Conservation (phyloP, 2,888 invertebrate genomes). For the Caenorhabditis panamensis region DNA sequence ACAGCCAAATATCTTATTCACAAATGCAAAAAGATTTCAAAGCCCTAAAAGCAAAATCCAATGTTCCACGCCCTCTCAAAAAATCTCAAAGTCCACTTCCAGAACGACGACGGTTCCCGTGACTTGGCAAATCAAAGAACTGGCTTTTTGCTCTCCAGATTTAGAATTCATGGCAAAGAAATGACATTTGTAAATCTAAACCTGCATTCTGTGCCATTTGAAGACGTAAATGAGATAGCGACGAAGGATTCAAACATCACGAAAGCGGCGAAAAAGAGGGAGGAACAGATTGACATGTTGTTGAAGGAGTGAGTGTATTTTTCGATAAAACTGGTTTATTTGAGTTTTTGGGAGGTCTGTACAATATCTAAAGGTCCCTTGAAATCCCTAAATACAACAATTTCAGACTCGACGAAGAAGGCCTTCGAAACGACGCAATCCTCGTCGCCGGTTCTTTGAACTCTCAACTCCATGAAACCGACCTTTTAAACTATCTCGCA, state of each 20-base stretch:
- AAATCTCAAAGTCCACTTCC: slow-evolving; percentile 21
- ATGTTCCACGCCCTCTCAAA: no score
- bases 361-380: no score
- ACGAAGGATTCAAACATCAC: slow-evolving; percentile 61
- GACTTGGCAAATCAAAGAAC: slow-evolving; percentile 69
- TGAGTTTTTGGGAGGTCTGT: no score
- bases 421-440: slow-evolving; percentile 71
- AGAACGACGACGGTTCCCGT: slow-evolving; percentile 70
- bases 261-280: slow-evolving; percentile 68
- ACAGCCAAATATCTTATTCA: no score
- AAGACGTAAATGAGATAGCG: slow-evolving; percentile 70
- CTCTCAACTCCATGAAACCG: slow-evolving; percentile 72
- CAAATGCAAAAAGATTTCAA: no score
- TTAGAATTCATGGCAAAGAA: slow-evolving; percentile 72
- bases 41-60: no score
- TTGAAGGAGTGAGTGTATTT: slow-evolving; percentile 60
- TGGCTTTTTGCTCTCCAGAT: slow-evolving; percentile 70
- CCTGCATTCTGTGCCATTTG: slow-evolving; percentile 73
- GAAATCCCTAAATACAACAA: no score
- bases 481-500: slow-evolving; percentile 70
- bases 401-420: slow-evolving; percentile 71
- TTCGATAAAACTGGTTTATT: no score
- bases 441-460: slow-evolving; percentile 75
- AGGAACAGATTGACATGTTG: slow-evolving; percentile 70
- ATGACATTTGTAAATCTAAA: slow-evolving; percentile 72